Percentiles rank a stretch among this genome's conserved stretches.
These are phyloP conservation scores for Phymanthus crucifer DNA, from an alignment of 92 coral and sea anemone species.

Conservation along the genomic window DNA sequence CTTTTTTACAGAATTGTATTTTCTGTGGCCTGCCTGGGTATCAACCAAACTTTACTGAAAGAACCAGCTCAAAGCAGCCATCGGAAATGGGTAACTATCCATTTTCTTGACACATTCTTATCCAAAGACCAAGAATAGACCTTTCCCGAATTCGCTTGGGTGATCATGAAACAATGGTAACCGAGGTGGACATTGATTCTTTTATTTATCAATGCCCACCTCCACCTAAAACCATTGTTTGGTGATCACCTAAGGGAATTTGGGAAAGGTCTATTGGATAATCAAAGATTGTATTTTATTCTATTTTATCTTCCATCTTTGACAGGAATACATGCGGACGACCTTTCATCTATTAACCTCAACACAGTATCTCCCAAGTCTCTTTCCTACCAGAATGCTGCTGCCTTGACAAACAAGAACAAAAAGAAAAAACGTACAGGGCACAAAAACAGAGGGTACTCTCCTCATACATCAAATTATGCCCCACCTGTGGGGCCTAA, in stretches of 20 bases:
- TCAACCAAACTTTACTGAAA: constrained; percentile 66
- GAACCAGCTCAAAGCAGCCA: constrained; percentile 24
- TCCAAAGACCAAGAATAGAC: too few species aligned
- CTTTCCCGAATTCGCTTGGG: too few species aligned
- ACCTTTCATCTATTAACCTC: constrained; percentile 75
- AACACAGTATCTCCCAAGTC: constrained; percentile 75
- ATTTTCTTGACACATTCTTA: neutral
- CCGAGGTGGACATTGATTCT: too few species aligned
- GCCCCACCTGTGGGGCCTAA: constrained; percentile 27
- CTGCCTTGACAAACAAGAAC: constrained; percentile 74
- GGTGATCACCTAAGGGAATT: too few species aligned
- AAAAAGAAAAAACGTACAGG: constrained; percentile 70
- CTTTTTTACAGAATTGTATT: constrained; percentile 73
- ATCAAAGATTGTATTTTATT: neutral
- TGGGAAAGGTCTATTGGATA: too few species aligned
- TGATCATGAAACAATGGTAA: too few species aligned
- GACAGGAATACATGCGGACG: constrained; percentile 84
- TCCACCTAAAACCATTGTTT: too few species aligned
- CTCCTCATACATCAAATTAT: constrained; percentile 33
- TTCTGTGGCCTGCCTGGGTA: constrained; percentile 97
- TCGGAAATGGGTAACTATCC: constrained; percentile 13
- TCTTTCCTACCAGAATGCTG: constrained; percentile 67
- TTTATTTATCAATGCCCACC: too few species aligned
- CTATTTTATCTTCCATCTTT: neutral
- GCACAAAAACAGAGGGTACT: constrained; percentile 55